These are phyloP conservation scores for Heliconius charithonia DNA, from an alignment of 2,888 invertebrate genomes.

Conservation along the genomic window DNA sequence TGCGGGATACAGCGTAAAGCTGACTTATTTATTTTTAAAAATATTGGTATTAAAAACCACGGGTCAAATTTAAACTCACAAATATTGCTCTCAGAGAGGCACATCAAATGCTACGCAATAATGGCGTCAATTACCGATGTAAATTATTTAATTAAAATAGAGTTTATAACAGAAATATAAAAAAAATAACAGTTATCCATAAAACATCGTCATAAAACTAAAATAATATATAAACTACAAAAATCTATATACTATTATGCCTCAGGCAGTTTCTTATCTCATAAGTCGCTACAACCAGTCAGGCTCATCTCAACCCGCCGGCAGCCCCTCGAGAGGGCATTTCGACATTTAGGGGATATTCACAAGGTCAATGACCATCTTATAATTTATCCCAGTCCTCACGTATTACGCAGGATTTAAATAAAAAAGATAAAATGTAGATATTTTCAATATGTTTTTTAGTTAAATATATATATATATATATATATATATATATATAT, in stretches of 20 bases:
- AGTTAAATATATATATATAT: too few species aligned
- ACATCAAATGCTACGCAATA: neutral
- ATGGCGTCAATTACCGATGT: neutral
- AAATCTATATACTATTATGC: slow-evolving; percentile 22
- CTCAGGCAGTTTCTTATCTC: slow-evolving; percentile 34
- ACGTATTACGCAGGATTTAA: neutral
- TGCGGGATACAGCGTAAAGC: too few species aligned
- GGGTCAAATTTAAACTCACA: neutral
- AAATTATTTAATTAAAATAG: too few species aligned
- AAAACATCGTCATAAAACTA: neutral
- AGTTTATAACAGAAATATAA: too few species aligned
- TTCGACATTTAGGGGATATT: slow-evolving; percentile 41
- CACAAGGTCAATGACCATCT: slow-evolving; percentile 46
- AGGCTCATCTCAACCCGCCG: slow-evolving; percentile 38
- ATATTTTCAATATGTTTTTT: neutral
- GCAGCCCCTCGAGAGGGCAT: slow-evolving; percentile 38
- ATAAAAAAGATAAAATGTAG: neutral
- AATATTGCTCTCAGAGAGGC: neutral
- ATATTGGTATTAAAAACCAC: too few species aligned
- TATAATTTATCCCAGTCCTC: slow-evolving; percentile 29
- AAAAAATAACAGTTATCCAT: neutral
- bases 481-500: too few species aligned
- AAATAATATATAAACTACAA: neutral
- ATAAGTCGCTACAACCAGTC: slow-evolving; percentile 36
- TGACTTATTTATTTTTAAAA: too few species aligned